These are phyloP conservation scores for Phocides pigmalion DNA, from an alignment of 1,140 invertebrate species.

Conservation along the genomic window DNA sequence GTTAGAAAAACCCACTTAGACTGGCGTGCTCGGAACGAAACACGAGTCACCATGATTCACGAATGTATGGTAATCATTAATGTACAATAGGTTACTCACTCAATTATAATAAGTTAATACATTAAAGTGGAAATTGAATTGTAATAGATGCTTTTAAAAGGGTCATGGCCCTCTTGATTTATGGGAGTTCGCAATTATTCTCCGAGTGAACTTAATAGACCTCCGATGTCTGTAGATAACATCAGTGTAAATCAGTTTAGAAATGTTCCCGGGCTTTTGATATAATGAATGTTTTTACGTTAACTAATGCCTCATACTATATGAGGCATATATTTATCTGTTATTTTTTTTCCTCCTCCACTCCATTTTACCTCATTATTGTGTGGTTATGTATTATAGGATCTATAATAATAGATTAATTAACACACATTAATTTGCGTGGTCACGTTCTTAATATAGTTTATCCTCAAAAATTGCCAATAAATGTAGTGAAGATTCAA, in stretches of 20 bases:
- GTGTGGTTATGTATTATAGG: too few species aligned
- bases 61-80: slow-evolving; percentile 18
- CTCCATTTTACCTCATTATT: too few species aligned
- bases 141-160: slow-evolving; percentile 23
- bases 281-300: too few species aligned
- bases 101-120: slow-evolving; percentile 30
- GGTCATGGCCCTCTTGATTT: slow-evolving; percentile 27
- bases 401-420: too few species aligned
- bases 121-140: slow-evolving; percentile 21
- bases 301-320: too few species aligned
- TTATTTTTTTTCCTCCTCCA: too few species aligned
- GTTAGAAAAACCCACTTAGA: slow-evolving; percentile 19
- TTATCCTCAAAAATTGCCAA: too few species aligned
- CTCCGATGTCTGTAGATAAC: slow-evolving; percentile 8
- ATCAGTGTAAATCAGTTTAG: slow-evolving; percentile 11
- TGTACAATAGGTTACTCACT: slow-evolving; percentile 26
- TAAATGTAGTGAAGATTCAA: too few species aligned
- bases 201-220: neutral
- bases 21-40: slow-evolving; percentile 1
- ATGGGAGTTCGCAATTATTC: slow-evolving; percentile 30
- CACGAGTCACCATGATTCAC: slow-evolving; percentile 29
- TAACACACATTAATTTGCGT: too few species aligned
- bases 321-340: too few species aligned
- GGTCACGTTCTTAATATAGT: too few species aligned
- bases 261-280: neutral